Percentiles rank a stretch among this genome's conserved stretches.
Evolutionary conservation across 2,888 invertebrate species (phyloP).

Genomic region (Luffia ferchaultella): DNA sequence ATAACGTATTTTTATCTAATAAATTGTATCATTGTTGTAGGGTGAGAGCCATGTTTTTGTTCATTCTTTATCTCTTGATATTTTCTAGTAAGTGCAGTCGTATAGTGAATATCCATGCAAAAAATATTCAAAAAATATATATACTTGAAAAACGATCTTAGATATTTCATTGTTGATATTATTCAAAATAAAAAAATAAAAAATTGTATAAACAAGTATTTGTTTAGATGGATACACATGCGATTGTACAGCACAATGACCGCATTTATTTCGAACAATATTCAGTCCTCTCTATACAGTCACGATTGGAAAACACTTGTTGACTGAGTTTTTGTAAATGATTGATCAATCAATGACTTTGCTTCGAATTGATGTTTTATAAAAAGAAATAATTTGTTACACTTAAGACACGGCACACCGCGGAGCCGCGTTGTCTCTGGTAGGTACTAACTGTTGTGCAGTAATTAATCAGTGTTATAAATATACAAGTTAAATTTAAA

Average conservation of each 20-base stretch:
- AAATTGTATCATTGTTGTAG: not conserved
- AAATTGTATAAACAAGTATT: not conserved
- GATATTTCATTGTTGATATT: too few relatives aligned
- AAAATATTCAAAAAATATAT: too few relatives aligned
- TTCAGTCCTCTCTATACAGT: not conserved
- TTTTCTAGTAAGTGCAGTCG: too few relatives aligned
- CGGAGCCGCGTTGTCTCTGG: slow-evolving; percentile 13
- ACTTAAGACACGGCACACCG: not conserved
- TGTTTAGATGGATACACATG: too few relatives aligned
- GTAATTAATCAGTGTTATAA: slow-evolving; percentile 26
- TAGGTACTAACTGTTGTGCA: slow-evolving; percentile 36
- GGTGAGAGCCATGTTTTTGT: not conserved
- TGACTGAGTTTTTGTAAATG: too few relatives aligned
- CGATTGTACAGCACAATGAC: slow-evolving; percentile 17
- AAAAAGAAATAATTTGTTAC: not conserved
- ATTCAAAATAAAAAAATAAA: too few relatives aligned
- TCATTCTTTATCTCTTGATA: too few relatives aligned
- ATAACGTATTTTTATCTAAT: not conserved
- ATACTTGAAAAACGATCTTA: too few relatives aligned
- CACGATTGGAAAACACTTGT: too few relatives aligned
- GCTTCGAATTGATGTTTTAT: too few relatives aligned
- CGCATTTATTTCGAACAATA: slow-evolving; percentile 16
- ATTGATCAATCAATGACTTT: too few relatives aligned
- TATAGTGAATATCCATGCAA: too few relatives aligned
- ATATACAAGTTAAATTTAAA: slow-evolving; percentile 17